Evolutionary conservation across 2,888 invertebrate genomes (phyloP).

Genomic region (Selenia dentaria): DNA sequence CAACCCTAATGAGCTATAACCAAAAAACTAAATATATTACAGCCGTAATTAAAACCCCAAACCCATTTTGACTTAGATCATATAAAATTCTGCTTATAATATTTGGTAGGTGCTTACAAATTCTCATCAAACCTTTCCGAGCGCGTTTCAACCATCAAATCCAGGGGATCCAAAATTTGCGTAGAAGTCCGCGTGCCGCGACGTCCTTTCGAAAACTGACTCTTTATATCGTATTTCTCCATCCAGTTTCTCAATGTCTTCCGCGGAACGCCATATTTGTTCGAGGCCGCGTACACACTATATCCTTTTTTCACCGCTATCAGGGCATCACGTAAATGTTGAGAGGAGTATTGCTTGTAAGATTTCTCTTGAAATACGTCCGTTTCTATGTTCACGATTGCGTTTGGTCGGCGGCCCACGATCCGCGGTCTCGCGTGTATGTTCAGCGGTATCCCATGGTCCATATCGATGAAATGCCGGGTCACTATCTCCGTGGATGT

Average conservation of each 20-base stretch:
- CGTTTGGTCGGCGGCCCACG: slow-evolving; percentile 71
- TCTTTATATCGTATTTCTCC: slow-evolving; percentile 83
- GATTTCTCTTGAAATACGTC: slow-evolving; percentile 80
- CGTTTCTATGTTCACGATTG: slow-evolving; percentile 76
- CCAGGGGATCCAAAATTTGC: slow-evolving; percentile 68
- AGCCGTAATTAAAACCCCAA: too few relatives aligned
- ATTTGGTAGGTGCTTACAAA: slow-evolving; percentile 19
- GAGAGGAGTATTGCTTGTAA: slow-evolving; percentile 81
- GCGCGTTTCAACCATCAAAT: slow-evolving; percentile 62
- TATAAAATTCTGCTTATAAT: too few relatives aligned
- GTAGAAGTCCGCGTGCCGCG: slow-evolving; percentile 62
- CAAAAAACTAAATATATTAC: too few relatives aligned
- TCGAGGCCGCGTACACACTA: slow-evolving; percentile 83
- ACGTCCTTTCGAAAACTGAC: slow-evolving; percentile 79
- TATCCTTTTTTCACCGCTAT: slow-evolving; percentile 81
- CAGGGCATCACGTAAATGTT: slow-evolving; percentile 74
- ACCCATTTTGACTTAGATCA: too few relatives aligned
- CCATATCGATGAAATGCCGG: slow-evolving; percentile 77
- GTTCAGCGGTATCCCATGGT: slow-evolving; percentile 72
- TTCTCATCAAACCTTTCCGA: slow-evolving; percentile 61
- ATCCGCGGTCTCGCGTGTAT: slow-evolving; percentile 74
- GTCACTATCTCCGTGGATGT: slow-evolving; percentile 79
- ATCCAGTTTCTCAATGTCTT: slow-evolving; percentile 84
- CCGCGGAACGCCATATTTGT: slow-evolving; percentile 81
- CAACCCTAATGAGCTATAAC: too few relatives aligned